Conservation (phyloP, 1,140 invertebrate genomes). For the Telenomus remus region DNA sequence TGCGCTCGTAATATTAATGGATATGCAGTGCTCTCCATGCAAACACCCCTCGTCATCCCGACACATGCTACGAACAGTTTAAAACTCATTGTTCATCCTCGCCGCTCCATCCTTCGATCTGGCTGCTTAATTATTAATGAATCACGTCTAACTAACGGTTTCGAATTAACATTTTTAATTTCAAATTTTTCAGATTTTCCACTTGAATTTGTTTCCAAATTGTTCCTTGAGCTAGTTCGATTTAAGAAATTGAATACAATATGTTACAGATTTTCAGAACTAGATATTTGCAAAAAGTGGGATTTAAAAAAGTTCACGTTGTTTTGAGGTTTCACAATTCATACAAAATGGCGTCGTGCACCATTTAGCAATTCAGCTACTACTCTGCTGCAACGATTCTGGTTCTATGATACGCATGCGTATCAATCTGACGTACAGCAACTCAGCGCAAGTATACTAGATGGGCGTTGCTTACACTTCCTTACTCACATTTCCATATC, state of each 20-base stretch:
- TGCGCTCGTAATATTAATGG: slow-evolving; percentile 55
- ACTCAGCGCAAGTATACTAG: slow-evolving; percentile 17
- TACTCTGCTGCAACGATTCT: no score
- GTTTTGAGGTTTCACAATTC: neutral
- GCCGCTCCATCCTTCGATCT: slow-evolving; percentile 26
- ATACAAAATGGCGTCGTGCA: no score
- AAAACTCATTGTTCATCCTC: slow-evolving; percentile 43
- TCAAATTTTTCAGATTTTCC: slow-evolving; percentile 24
- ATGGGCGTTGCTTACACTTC: slow-evolving; percentile 33
- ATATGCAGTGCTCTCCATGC: slow-evolving; percentile 49
- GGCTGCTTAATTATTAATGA: slow-evolving; percentile 54
- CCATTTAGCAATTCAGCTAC: no score
- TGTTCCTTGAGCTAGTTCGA: no score
- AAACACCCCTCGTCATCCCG: slow-evolving; percentile 18
- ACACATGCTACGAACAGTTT: slow-evolving; percentile 30
- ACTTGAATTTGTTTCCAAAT: no score
- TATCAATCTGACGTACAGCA: slow-evolving; percentile 14
- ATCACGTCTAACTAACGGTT: slow-evolving; percentile 28
- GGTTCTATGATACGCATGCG: slow-evolving; percentile 20
- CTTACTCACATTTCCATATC: slow-evolving; percentile 26
- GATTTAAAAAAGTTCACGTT: neutral
- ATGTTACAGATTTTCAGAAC: no score
- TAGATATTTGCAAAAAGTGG: no score
- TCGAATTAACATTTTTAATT: slow-evolving; percentile 26
- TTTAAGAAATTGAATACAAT: no score